These are phyloP conservation scores for Trematomus bernacchii DNA, from an alignment of 2,797 vertebrate genomes.

Conservation along the genomic window DNA sequence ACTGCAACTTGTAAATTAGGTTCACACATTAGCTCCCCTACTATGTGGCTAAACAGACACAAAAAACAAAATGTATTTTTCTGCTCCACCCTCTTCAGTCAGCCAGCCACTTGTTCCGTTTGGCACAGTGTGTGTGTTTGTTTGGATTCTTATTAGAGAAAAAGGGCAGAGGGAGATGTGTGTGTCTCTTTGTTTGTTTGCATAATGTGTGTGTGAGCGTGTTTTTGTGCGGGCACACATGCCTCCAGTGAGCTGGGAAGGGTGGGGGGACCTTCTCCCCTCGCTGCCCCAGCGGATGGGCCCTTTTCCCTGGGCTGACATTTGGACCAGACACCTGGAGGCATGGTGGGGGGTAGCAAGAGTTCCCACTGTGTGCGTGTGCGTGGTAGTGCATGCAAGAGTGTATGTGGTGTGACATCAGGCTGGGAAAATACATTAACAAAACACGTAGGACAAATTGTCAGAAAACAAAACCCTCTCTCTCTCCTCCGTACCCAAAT, in stretches of 20 bases:
- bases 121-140: slow-evolving; percentile 25
- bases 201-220: background rate
- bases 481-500: too few relatives aligned
- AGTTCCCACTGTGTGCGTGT: slow-evolving; percentile 56
- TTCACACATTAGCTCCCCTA: slow-evolving; percentile 18
- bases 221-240: slow-evolving; percentile 19
- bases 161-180: slow-evolving; percentile 34
- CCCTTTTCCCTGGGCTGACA: slow-evolving; percentile 82
- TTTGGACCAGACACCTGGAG: slow-evolving; percentile 84
- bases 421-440: slow-evolving; percentile 36
- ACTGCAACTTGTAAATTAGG: slow-evolving; percentile 30
- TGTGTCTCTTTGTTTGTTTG: slow-evolving; percentile 24
- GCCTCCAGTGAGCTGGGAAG: slow-evolving; percentile 47
- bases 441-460: slow-evolving; percentile 6
- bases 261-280: slow-evolving; percentile 59
- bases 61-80: slow-evolving; percentile 22
- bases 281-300: slow-evolving; percentile 70
- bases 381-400: slow-evolving; percentile 9
- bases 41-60: slow-evolving; percentile 23
- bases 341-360: slow-evolving; percentile 71
- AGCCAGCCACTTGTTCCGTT: slow-evolving; percentile 55
- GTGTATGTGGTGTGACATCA: slow-evolving; percentile 41
- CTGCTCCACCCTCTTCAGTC: slow-evolving; percentile 24
- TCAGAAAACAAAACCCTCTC: too few relatives aligned
- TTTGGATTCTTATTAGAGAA: slow-evolving; percentile 64